Base-by-base conservation (phyloP, 2,797 vertebrate species). In the Heteromormyrus szaboi region DNA sequence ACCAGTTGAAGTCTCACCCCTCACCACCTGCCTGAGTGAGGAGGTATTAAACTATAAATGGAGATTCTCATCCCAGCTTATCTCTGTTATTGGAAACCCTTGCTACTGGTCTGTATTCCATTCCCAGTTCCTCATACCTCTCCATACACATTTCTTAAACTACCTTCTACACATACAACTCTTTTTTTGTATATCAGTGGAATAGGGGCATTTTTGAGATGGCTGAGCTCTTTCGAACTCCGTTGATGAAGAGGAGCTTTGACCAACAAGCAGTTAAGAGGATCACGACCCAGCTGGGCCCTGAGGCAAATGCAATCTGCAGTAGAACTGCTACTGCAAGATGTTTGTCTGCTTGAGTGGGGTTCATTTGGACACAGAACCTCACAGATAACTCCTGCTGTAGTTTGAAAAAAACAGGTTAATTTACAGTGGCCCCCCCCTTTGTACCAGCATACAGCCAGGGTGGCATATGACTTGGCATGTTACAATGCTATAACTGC, bases 21-120 rank as follows among this genome's bases (percentile, higher is more conserved):
- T 68, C n/a, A 50, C 25, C 56, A 85, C 79, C 83, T 44, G 22
- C 50, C 2, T 3, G 50, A 54, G 88, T 25, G 12, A 90, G 88
- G 88, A 90, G 91, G 88, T 79, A 90, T 92, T 87, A 90, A 68
- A 87, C 87, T 91, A 87, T 29, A 11, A 62, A 22, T 9, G 79
- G 19, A 44, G 9, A 44, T 53, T 87, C 65, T 25, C 51, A 87
- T 65, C 17, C 54, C 14, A 17, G 54, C 54, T 85, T 59, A 17
- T 87, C 17, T 11, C 17, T 50, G 6, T 56, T 48, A 87, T 11
- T 22, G 41, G 65, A 44, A 62, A 86, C 51, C 50, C 50, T 56
- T 50, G 2, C 12, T 19, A 29, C 29, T 86, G 44, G 2, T 37
- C 12, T 56, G 25, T 14, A 9, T 41, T 17, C 85, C 22, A 56